These are phyloP conservation scores for Rhopalosiphum maidis DNA, from an alignment of 1,140 invertebrate genomes.

Conservation along the genomic window DNA sequence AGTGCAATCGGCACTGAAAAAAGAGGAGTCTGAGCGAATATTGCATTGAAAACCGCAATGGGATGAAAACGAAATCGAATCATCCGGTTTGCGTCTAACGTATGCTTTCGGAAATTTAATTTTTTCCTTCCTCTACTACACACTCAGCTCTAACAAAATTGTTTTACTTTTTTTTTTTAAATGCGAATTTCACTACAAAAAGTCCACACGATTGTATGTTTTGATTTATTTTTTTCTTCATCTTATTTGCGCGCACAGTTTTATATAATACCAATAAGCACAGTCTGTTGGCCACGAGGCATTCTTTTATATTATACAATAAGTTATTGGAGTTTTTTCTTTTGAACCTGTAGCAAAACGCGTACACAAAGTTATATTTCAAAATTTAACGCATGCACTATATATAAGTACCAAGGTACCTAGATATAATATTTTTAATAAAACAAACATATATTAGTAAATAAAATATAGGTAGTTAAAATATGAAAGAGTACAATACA, in stretches of 20 bases:
- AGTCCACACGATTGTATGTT: slow-evolving; percentile 39
- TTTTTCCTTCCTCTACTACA: background rate
- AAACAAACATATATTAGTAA: background rate
- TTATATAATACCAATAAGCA: slow-evolving; percentile 57
- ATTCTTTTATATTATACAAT: slow-evolving; percentile 53
- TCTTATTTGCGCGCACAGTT: slow-evolving; percentile 34
- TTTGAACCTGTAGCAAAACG: slow-evolving; percentile 37
- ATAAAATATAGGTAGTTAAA: background rate
- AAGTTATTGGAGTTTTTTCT: slow-evolving; percentile 54
- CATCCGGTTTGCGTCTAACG: slow-evolving; percentile 43
- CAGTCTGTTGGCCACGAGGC: slow-evolving; percentile 57
- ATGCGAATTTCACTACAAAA: slow-evolving; percentile 35
- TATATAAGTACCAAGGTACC: background rate
- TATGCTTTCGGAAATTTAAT: slow-evolving; percentile 50
- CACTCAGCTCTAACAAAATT: slow-evolving; percentile 29
- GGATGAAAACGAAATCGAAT: slow-evolving; percentile 52
- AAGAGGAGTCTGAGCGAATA: slow-evolving; percentile 7
- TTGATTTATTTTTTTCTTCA: slow-evolving; percentile 36
- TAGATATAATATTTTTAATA: slow-evolving; percentile 23
- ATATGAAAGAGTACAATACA: background rate
- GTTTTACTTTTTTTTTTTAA: slow-evolving; percentile 34
- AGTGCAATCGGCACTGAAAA: slow-evolving; percentile 30
- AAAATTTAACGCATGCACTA: slow-evolving; percentile 2
- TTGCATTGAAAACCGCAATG: slow-evolving; percentile 53
- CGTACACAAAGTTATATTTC: background rate